These are phyloP conservation scores for Selenia dentaria DNA, from an alignment of 2,888 invertebrate species.

Conservation along the genomic window DNA sequence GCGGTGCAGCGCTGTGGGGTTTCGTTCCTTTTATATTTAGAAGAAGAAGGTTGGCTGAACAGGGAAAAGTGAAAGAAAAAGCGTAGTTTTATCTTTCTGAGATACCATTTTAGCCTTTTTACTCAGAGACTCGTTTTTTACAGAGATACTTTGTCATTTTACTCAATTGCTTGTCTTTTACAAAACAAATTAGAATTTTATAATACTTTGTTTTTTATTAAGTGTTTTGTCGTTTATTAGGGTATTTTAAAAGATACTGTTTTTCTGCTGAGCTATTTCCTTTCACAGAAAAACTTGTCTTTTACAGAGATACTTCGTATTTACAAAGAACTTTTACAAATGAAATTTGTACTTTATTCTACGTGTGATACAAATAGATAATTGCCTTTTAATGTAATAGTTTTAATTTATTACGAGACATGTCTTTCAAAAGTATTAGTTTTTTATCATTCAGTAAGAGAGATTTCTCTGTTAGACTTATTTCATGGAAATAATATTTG, in stretches of 20 bases:
- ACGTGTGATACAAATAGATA: too few relatives aligned
- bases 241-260: too few relatives aligned
- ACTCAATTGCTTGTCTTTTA: neutral
- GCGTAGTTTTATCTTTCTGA: conserved; percentile 41
- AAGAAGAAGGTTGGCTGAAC: conserved; percentile 50
- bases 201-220: neutral
- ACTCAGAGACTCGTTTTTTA: neutral
- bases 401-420: neutral
- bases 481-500: too few relatives aligned
- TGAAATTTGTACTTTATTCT: too few relatives aligned
- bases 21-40: conserved; percentile 89
- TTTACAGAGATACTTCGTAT: neutral
- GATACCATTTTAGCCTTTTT: neutral
- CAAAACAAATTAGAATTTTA: neutral
- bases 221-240: neutral
- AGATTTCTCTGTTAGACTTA: too few relatives aligned
- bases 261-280: too few relatives aligned
- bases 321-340: too few relatives aligned
- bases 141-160: neutral
- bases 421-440: too few relatives aligned
- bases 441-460: too few relatives aligned
- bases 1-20: conserved; percentile 90
- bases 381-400: neutral
- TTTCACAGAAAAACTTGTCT: neutral
- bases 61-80: conserved; percentile 40